Percentiles rank a stretch among this genome's conserved stretches.
Conservation (phyloP, 2,113 vertebrate species). For the Trichomycterus rosablanca region DNA sequence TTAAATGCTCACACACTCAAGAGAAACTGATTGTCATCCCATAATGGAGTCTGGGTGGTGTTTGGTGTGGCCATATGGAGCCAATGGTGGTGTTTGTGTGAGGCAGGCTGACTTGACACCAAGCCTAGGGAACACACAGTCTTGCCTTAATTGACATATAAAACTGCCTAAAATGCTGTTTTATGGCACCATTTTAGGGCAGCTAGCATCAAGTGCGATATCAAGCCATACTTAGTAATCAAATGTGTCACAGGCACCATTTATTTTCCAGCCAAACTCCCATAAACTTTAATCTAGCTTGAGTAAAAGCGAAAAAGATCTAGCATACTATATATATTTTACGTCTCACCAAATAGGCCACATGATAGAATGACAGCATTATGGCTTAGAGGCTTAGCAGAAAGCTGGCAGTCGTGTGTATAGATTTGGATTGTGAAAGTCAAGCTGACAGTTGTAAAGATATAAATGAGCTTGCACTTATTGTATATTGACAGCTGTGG, state of each 20-base stretch:
- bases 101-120: conserved; percentile 58
- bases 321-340: conserved; percentile 32
- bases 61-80: conserved; percentile 64
- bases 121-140: conserved; percentile 49
- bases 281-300: conserved; percentile 34
- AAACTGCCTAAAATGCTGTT: conserved; percentile 62
- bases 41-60: conserved; percentile 49
- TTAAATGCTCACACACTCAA: background rate
- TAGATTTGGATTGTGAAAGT: conserved; percentile 43
- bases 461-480: conserved; percentile 65
- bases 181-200: conserved; percentile 64
- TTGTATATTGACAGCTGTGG: conserved; percentile 58
- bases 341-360: conserved; percentile 44
- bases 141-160: conserved; percentile 68
- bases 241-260: conserved; percentile 53
- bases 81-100: conserved; percentile 40
- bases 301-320: conserved; percentile 46
- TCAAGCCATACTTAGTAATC: conserved; percentile 63
- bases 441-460: conserved; percentile 58
- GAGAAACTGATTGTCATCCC: conserved; percentile 7
- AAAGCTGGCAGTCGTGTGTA: conserved; percentile 20
- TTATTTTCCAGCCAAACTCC: conserved; percentile 53
- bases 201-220: conserved; percentile 58
- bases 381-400: conserved; percentile 24
- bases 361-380: conserved; percentile 37